Conservation (phyloP, 2,888 invertebrate species). For the Sipha maydis region DNA sequence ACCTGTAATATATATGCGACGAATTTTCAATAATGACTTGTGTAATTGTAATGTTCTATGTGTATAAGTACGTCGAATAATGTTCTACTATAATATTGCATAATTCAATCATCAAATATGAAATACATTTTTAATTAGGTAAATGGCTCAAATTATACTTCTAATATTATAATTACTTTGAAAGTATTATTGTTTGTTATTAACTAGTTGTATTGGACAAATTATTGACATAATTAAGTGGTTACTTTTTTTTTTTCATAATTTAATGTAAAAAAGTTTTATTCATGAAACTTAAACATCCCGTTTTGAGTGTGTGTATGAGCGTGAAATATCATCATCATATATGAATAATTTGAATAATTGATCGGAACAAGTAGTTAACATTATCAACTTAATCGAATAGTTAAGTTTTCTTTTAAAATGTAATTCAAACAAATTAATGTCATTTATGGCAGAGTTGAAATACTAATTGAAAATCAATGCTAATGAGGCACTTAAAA, state of each 20-base stretch:
- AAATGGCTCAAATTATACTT: too few relatives aligned
- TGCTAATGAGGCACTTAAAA: neutral
- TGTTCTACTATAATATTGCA: too few relatives aligned
- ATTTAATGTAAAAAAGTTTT: too few relatives aligned
- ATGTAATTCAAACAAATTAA: constrained; percentile 8
- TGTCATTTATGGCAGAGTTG: neutral
- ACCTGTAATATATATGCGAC: too few relatives aligned
- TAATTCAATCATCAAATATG: neutral
- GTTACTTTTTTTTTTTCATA: neutral
- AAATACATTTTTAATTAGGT: neutral
- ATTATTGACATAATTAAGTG: neutral
- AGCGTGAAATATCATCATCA: neutral
- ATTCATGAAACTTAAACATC: too few relatives aligned
- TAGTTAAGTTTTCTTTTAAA: neutral
- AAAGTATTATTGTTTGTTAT: too few relatives aligned
- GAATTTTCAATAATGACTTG: too few relatives aligned
- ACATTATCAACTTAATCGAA: constrained; percentile 11
- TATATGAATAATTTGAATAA: neutral
- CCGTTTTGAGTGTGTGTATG: too few relatives aligned
- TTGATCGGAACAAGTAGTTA: constrained; percentile 9
- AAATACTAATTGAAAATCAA: constrained; percentile 25
- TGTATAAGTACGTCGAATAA: too few relatives aligned
- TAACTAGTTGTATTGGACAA: too few relatives aligned
- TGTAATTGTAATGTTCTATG: too few relatives aligned
- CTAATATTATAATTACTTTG: too few relatives aligned